phyloP scores from a whole-genome alignment of 1,140 invertebrate species.

The Eriocheir sinensis region DNA sequence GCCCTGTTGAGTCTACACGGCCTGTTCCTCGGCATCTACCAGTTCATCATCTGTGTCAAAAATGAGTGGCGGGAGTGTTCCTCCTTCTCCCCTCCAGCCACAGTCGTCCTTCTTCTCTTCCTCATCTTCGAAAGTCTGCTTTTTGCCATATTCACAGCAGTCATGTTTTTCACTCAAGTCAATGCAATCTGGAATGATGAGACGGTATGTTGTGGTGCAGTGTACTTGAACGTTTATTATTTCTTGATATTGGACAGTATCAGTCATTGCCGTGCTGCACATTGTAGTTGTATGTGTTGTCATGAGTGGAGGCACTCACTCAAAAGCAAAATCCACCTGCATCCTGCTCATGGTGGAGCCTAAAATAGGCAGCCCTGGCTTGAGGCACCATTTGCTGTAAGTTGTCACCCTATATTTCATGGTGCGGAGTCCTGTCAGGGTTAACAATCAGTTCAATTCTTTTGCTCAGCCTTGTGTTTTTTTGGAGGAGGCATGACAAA shows the following conservation, averaged over 20 bases:
- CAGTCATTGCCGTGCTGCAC: not conserved
- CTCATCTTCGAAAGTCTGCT: conserved; percentile 97
- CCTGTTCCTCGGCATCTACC: conserved; percentile 94
- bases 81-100: conserved; percentile 95
- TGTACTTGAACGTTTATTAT: no score
- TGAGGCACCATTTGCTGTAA: no score
- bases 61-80: conserved; percentile 98
- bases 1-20: conserved; percentile 97
- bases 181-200: conserved; percentile 99
- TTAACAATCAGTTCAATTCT: no score
- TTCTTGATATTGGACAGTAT: not conserved
- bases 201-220: conserved; percentile 88
- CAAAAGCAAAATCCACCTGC: no score
- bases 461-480: no score
- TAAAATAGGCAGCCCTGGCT: no score
- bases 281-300: not conserved
- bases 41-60: conserved; percentile 96
- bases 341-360: no score
- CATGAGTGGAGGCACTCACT: no score
- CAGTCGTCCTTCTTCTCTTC: conserved; percentile 96
- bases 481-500: no score
- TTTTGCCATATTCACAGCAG: conserved; percentile 98
- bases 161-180: conserved; percentile 98
- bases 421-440: no score
- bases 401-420: no score